phyloP scores from a whole-genome alignment of 2,113 vertebrate species.

The Dasyurus viverrinus region DNA sequence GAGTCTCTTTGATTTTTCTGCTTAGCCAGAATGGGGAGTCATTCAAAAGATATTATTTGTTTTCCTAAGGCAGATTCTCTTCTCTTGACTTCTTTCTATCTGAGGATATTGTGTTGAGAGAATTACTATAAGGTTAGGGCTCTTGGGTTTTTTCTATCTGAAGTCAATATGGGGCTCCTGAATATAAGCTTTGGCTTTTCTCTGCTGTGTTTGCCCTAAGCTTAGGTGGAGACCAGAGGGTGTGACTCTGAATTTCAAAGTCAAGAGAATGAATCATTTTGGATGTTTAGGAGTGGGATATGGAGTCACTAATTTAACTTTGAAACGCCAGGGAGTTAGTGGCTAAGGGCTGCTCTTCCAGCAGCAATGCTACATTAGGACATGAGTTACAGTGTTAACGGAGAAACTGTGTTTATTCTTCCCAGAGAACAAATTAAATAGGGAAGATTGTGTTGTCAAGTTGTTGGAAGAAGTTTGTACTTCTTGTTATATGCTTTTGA shows the following conservation, averaged over 20 bases:
- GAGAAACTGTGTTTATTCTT: neutral
- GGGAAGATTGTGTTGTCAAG: neutral
- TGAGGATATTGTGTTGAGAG: neutral
- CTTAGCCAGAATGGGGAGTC: neutral
- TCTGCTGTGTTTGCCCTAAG: neutral
- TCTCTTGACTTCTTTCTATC: neutral
- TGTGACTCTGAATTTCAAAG: neutral
- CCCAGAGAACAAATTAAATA: neutral
- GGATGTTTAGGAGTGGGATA: neutral
- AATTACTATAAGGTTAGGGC: neutral
- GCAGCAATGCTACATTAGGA: neutral
- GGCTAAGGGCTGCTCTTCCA: too few relatives aligned
- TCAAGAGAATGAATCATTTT: neutral
- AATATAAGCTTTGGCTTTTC: neutral
- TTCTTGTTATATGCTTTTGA: neutral
- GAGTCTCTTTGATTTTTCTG: neutral
- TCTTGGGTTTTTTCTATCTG: neutral
- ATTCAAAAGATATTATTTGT: neutral
- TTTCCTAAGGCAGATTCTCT: neutral
- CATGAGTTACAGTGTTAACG: neutral
- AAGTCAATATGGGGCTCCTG: neutral
- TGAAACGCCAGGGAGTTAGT: neutral
- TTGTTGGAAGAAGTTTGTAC: neutral
- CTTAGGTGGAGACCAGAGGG: neutral
- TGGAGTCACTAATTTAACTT: neutral